A percentile compares a stretch with the other conserved stretches of the same genome.
These are phyloP conservation scores for Reticulitermes lucifugus DNA, from an alignment of 2,888 invertebrate genomes.

Conservation along the genomic window DNA sequence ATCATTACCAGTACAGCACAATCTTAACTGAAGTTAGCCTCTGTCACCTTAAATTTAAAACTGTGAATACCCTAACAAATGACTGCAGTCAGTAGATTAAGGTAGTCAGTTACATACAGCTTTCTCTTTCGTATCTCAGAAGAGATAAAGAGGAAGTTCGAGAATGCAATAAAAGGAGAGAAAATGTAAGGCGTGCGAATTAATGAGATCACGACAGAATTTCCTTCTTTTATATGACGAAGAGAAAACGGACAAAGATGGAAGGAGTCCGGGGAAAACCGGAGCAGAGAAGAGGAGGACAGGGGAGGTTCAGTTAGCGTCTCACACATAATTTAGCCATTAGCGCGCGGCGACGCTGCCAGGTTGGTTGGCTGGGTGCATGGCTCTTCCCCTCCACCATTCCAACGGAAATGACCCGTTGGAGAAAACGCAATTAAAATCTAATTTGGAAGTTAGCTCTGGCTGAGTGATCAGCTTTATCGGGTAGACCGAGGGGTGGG, in stretches of 20 bases:
- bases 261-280: slow-evolving; percentile 14
- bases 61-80: too few relatives aligned
- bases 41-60: too few relatives aligned
- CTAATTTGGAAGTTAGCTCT: slow-evolving; percentile 54
- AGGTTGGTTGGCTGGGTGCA: slow-evolving; percentile 35
- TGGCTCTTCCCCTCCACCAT: slow-evolving; percentile 17
- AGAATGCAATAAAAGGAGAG: background rate
- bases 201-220: slow-evolving; percentile 40
- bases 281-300: background rate
- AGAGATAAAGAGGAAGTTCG: too few relatives aligned
- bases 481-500: slow-evolving; percentile 47
- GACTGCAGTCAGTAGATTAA: too few relatives aligned
- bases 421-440: slow-evolving; percentile 55
- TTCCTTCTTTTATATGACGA: slow-evolving; percentile 25
- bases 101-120: too few relatives aligned
- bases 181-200: slow-evolving; percentile 4
- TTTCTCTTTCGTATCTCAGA: too few relatives aligned
- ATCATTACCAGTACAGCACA: too few relatives aligned
- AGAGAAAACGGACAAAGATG: slow-evolving; percentile 30
- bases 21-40: too few relatives aligned
- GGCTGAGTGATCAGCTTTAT: slow-evolving; percentile 53
- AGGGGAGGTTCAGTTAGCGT: slow-evolving; percentile 33
- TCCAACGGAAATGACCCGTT: slow-evolving; percentile 53
- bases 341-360: slow-evolving; percentile 23
- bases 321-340: slow-evolving; percentile 52